Conservation (phyloP, 2,888 invertebrate genomes). For the Drosophila rubida region DNA sequence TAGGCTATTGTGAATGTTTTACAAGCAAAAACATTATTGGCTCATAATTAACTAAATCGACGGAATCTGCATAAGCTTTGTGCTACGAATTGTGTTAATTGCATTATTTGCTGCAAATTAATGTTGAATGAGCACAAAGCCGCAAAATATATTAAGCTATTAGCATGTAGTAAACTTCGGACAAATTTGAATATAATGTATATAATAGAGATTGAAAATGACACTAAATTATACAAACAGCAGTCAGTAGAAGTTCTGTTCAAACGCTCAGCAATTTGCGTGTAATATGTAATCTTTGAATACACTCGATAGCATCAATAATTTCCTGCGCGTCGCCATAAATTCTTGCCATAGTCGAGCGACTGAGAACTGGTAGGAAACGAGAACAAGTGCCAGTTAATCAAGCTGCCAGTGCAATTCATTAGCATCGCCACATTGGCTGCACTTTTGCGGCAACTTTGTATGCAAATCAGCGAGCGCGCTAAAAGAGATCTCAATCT, state of each 20-base stretch:
- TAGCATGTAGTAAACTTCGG: neutral
- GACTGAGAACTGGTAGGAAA: neutral
- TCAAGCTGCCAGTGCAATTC: conserved; percentile 24
- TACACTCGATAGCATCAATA: neutral
- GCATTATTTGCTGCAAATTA: neutral
- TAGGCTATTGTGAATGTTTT: neutral
- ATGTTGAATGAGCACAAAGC: neutral
- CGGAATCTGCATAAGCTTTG: neutral
- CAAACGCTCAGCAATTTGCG: neutral
- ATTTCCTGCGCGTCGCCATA: neutral
- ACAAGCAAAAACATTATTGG: neutral
- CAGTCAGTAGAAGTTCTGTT: too few species aligned
- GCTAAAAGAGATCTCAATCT: conserved; percentile 47
- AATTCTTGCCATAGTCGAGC: neutral
- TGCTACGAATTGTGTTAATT: neutral
- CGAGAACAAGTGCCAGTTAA: conserved; percentile 27
- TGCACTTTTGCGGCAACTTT: conserved; percentile 51
- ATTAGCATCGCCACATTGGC: conserved; percentile 32
- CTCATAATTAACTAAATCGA: neutral
- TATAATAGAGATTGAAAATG: too few species aligned
- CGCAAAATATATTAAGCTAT: neutral
- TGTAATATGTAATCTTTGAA: neutral
- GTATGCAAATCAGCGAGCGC: conserved; percentile 54
- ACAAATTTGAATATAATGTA: neutral
- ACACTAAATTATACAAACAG: too few species aligned